Percentiles rank a stretch among this genome's conserved stretches.
Evolutionary conservation across 1,140 invertebrate species (phyloP).

Genomic region (Hyphantria cunea): DNA sequence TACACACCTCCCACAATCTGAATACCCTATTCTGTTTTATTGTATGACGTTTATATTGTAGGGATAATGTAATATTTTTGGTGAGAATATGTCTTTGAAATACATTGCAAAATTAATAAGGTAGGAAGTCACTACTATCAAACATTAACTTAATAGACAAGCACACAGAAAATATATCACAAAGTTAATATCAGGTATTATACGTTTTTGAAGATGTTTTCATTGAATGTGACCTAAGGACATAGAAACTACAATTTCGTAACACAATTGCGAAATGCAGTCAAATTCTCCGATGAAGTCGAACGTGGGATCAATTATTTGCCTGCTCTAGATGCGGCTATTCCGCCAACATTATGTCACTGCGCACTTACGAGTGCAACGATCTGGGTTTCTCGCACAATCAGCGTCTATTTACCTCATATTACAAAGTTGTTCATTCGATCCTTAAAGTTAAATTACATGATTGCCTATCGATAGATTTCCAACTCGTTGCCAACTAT

Average conservation of each 20-base stretch:
- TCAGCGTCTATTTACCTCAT: conserved; percentile 37
- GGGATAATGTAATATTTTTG: conserved; percentile 14
- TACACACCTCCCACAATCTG: conserved; percentile 12
- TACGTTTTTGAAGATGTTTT: no score
- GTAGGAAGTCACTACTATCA: no score
- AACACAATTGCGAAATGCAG: conserved; percentile 31
- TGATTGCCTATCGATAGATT: conserved; percentile 26
- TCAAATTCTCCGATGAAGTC: conserved; percentile 47
- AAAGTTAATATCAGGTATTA: conserved; percentile 2
- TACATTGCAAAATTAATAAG: conserved; percentile 4
- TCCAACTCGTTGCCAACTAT: conserved; percentile 20
- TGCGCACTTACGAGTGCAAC: conserved; percentile 32
- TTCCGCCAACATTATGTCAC: conserved; percentile 47
- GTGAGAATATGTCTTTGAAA: conserved; percentile 11
- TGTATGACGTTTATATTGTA: conserved; percentile 1
- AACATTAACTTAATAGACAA: no score
- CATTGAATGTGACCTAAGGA: conserved; percentile 17
- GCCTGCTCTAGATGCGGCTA: conserved; percentile 52
- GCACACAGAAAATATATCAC: conserved; percentile 30
- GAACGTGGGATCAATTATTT: conserved; percentile 74
- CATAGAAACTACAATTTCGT: conserved; percentile 38
- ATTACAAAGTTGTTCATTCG: conserved; percentile 24
- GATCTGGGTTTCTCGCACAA: conserved; percentile 45
- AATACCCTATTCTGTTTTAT: not conserved
- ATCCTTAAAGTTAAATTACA: conserved; percentile 11